A percentile compares a stretch with the other conserved stretches of the same genome.
Evolutionary conservation across 2,888 invertebrate species (phyloP).

Genomic region (Pachliopta kotzebuea): DNA sequence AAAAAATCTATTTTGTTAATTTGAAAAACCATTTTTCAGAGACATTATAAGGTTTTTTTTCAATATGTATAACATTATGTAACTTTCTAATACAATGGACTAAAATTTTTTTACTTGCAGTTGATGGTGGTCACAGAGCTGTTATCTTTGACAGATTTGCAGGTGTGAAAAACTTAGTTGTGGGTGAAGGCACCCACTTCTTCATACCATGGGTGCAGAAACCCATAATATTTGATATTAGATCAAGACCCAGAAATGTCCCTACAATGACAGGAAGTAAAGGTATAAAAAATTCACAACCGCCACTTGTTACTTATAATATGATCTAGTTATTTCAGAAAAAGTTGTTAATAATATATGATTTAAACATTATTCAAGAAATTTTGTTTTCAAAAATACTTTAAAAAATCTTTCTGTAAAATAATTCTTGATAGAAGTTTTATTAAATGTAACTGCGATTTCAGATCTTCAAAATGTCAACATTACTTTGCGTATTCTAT

Average conservation of each 20-base stretch:
- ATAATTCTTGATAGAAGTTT: too few species aligned
- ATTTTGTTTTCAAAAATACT: too few species aligned
- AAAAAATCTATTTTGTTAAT: too few species aligned
- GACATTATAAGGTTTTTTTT: background rate
- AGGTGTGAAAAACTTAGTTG: constrained; percentile 94
- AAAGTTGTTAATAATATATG: too few species aligned
- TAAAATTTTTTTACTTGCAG: constrained; percentile 72
- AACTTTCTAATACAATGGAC: background rate
- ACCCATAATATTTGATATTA: constrained; percentile 98
- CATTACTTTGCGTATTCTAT: constrained; percentile 98
- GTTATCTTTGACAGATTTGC: constrained; percentile 99
- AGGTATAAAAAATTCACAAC: constrained; percentile 73
- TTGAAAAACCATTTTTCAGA: too few species aligned
- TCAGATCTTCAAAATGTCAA: constrained; percentile 99
- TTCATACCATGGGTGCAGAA: constrained; percentile 99
- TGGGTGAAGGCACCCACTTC: constrained; percentile 99
- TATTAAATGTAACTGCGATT: too few species aligned
- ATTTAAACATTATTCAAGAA: too few species aligned
- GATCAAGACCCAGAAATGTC: constrained; percentile 97
- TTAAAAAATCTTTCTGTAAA: too few species aligned
- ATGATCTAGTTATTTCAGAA: too few species aligned
- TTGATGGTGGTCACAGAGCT: constrained; percentile 98
- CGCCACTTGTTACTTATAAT: too few species aligned
- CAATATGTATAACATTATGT: background rate
- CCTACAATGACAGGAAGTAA: constrained; percentile 99